Conservation (phyloP, 2,113 vertebrate species). For the Crotalus viridis region DNA sequence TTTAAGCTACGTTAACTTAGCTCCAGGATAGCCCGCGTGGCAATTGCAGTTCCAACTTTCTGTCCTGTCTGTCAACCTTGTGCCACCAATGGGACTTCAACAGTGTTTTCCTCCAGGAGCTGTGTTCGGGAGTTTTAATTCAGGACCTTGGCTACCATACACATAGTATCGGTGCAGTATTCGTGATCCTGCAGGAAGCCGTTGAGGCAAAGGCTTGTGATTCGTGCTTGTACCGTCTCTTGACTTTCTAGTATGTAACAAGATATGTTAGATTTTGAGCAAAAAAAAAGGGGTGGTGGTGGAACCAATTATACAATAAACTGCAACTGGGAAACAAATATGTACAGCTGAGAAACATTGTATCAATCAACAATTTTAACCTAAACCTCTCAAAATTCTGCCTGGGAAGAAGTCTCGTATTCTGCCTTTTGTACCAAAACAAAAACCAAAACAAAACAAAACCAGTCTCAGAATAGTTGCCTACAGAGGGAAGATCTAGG, state of each 20-base stretch:
- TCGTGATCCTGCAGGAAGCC: background rate
- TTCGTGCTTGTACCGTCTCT: background rate
- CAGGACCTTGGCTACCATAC: background rate
- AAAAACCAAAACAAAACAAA: too few species aligned
- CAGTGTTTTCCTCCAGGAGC: too few species aligned
- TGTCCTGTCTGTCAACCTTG: background rate
- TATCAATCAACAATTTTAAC: background rate
- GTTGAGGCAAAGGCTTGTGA: background rate
- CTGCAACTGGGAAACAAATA: background rate
- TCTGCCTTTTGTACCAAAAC: background rate
- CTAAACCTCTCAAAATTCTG: background rate
- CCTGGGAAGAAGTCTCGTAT: background rate
- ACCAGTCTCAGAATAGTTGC: background rate
- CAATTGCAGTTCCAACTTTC: background rate
- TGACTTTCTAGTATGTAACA: too few species aligned
- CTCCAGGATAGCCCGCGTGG: background rate
- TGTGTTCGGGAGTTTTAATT: background rate
- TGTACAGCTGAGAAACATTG: background rate
- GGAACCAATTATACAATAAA: background rate
- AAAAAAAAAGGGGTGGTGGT: too few species aligned
- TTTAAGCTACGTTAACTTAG: background rate
- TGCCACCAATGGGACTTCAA: background rate
- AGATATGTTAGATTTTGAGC: background rate
- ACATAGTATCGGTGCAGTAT: background rate
- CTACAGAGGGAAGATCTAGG: background rate